Conservation (phyloP, 2,797 vertebrate species). For the Chiloscyllium punctatum region DNA sequence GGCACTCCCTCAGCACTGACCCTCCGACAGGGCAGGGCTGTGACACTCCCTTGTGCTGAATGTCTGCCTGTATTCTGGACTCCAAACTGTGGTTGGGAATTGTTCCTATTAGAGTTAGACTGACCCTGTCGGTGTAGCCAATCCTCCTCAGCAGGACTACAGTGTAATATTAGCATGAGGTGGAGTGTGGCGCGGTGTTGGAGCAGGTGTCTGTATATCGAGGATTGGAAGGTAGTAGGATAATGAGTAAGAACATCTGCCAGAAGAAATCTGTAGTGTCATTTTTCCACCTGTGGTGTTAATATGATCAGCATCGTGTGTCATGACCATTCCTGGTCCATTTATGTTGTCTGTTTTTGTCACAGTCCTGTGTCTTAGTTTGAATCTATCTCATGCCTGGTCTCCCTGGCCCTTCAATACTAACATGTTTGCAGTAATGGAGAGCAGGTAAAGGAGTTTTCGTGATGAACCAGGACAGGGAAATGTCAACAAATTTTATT, state of each 20-base stretch:
- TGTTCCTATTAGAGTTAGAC: neutral
- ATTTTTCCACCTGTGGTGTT: neutral
- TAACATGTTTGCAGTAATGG: neutral
- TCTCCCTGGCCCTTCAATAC: neutral
- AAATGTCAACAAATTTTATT: neutral
- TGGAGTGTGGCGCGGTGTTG: neutral
- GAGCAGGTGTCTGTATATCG: neutral
- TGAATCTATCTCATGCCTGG: neutral
- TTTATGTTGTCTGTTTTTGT: neutral
- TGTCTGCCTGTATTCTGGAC: no score
- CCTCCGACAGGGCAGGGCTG: no score
- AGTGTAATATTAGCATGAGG: neutral
- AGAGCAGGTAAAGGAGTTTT: neutral
- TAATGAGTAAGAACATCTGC: neutral
- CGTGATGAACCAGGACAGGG: neutral
- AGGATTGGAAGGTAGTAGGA: neutral
- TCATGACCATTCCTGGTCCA: neutral
- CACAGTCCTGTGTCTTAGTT: neutral
- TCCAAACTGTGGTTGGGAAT: neutral
- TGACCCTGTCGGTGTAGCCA: neutral
- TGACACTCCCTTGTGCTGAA: no score
- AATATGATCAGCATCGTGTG: neutral
- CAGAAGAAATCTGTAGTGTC: neutral
- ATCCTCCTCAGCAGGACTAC: neutral
- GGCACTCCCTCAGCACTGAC: no score